Percentiles rank a stretch among this genome's conserved stretches.
phyloP scores from a whole-genome alignment of 1,140 invertebrate species.

The Lasioglossum albipes region DNA sequence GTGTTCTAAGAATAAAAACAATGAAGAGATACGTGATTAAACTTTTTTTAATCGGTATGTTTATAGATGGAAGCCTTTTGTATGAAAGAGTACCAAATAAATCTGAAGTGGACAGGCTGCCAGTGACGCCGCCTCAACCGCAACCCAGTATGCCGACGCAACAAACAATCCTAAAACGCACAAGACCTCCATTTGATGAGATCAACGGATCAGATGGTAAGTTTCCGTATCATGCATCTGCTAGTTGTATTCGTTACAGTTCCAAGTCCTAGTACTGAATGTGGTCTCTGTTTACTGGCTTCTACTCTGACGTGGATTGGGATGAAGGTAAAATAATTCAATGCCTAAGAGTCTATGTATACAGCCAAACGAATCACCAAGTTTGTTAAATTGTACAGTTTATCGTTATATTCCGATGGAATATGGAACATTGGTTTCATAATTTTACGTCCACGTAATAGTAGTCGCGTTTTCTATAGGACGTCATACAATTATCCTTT shows the following conservation, averaged over 20 bases:
- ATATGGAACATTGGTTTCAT: constrained; percentile 25
- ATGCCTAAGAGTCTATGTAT: constrained; percentile 20
- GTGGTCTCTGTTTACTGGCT: constrained; percentile 79
- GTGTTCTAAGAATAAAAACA: too few relatives aligned
- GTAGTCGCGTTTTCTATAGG: neutral
- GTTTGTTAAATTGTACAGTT: constrained; percentile 8
- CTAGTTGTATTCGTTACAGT: constrained; percentile 14
- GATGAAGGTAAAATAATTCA: constrained; percentile 80
- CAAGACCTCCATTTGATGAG: constrained; percentile 90
- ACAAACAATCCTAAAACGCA: constrained; percentile 84
- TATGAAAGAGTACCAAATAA: constrained; percentile 92
- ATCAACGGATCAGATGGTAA: constrained; percentile 94
- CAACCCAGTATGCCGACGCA: constrained; percentile 79
- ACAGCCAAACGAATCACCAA: constrained; percentile 21
- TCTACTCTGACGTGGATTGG: constrained; percentile 83
- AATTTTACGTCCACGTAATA: neutral
- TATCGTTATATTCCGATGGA: constrained; percentile 14
- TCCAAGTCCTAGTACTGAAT: constrained; percentile 64
- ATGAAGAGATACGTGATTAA: too few relatives aligned
- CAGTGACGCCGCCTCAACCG: constrained; percentile 81
- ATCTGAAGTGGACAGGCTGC: constrained; percentile 85
- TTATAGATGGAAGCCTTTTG: constrained; percentile 89
- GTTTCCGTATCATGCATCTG: constrained; percentile 66
- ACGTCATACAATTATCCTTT: neutral
- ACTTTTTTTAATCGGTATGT: constrained; percentile 14